A percentile compares a stretch with the other conserved stretches of the same genome.
These are phyloP conservation scores for Cyclophora albipunctata DNA, from an alignment of 2,888 invertebrate genomes.

Conservation along the genomic window DNA sequence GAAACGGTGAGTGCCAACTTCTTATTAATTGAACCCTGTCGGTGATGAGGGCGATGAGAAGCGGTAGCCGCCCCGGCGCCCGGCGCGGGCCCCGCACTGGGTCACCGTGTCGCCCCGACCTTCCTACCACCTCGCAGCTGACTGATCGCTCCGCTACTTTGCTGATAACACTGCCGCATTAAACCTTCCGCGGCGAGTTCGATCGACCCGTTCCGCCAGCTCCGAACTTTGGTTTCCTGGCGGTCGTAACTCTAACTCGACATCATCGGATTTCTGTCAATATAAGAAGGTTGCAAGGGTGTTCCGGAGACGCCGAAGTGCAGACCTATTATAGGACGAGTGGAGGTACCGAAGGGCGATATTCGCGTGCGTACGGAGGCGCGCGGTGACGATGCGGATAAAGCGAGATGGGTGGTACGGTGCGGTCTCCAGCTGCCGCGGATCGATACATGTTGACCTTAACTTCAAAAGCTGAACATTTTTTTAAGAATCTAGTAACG, in stretches of 20 bases:
- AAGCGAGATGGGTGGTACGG: conserved; percentile 34
- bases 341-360: not conserved
- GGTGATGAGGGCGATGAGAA: not conserved
- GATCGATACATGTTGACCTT: conserved; percentile 64
- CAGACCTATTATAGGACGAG: conserved; percentile 10
- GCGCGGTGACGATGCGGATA: conserved; percentile 24
- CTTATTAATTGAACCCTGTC: conserved; percentile 3
- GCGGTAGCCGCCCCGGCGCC: conserved; percentile 1
- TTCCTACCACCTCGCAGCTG: conserved; percentile 2
- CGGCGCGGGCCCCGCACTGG: not conserved
- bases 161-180: conserved; percentile 57
- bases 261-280: not conserved
- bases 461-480: conserved; percentile 39
- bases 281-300: not conserved
- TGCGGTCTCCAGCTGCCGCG: conserved; percentile 53
- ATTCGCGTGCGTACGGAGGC: conserved; percentile 11
- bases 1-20: conserved; percentile 76
- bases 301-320: not conserved
- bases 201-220: conserved; percentile 49
- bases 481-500: conserved; percentile 19
- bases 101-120: not conserved
- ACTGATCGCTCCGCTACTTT: conserved; percentile 24
- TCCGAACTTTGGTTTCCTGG: not conserved
- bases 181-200: conserved; percentile 49
- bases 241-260: not conserved